phyloP scores from a whole-genome alignment of 2,113 vertebrate genomes.

The Dromas ardeola region DNA sequence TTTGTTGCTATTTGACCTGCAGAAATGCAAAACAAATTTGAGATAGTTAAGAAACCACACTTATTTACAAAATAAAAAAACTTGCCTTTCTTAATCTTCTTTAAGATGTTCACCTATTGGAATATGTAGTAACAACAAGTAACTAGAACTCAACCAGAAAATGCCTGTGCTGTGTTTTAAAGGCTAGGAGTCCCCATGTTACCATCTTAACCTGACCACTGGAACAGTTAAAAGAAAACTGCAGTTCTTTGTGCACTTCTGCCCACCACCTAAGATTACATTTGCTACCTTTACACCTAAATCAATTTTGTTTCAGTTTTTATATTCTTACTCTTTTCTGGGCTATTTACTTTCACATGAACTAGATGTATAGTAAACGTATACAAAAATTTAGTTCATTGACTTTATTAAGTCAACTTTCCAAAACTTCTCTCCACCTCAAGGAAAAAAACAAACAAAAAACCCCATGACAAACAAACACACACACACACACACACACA shows the following conservation, averaged over 20 bases:
- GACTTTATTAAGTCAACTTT: background rate
- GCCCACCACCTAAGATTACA: too few species aligned
- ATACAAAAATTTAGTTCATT: background rate
- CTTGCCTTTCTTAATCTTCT: background rate
- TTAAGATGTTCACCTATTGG: background rate
- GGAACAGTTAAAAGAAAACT: background rate
- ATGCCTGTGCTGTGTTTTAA: background rate
- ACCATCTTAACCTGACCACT: background rate
- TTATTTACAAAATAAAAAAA: background rate
- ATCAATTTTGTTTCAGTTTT: background rate
- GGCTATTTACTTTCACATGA: background rate
- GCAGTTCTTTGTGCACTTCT: background rate
- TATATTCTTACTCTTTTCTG: background rate
- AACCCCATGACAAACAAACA: background rate
- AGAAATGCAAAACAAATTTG: background rate
- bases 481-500: too few species aligned
- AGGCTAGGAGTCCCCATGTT: background rate
- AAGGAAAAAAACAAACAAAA: background rate
- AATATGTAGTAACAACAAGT: background rate
- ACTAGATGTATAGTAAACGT: background rate
- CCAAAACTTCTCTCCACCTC: background rate
- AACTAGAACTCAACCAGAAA: background rate
- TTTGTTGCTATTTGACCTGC: constrained; percentile 92
- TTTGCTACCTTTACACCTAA: background rate
- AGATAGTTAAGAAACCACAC: background rate